phyloP scores from a whole-genome alignment of 2,797 vertebrate genomes.

The Morelia viridis region DNA sequence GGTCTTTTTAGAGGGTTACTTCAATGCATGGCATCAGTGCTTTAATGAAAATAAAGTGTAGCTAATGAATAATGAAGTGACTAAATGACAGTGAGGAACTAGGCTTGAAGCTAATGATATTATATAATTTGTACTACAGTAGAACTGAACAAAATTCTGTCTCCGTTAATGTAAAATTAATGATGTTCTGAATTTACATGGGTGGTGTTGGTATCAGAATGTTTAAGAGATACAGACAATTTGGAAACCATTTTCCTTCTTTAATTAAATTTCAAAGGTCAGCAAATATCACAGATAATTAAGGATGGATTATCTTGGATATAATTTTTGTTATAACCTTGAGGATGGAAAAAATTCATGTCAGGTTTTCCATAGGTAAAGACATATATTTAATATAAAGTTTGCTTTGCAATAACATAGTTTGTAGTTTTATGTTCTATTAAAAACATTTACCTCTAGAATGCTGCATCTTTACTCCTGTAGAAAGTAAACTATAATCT shows the following conservation, averaged over 20 bases:
- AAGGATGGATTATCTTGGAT: constrained; percentile 39
- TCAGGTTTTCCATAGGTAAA: constrained; percentile 10
- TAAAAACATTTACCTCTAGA: not conserved
- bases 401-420: not conserved
- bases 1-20: not conserved
- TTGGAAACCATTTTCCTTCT: constrained; percentile 21
- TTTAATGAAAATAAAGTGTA: constrained; percentile 10
- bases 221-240: constrained; percentile 6
- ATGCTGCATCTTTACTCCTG: constrained; percentile 11
- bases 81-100: constrained; percentile 10
- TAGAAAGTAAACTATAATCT: not conserved
- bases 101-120: not conserved
- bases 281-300: constrained; percentile 38
- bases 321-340: constrained; percentile 21
- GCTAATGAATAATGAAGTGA: constrained; percentile 26
- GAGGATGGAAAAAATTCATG: constrained; percentile 10
- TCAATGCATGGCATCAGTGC: not conserved
- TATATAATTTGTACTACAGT: constrained; percentile 1
- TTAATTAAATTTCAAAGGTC: constrained; percentile 33
- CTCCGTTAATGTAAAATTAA: constrained; percentile 6
- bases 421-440: not conserved
- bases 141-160: constrained; percentile 17
- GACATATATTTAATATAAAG: not conserved
- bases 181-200: constrained; percentile 7
- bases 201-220: not conserved